Evolutionary conservation across 1,140 invertebrate genomes (phyloP), one percentile per base, ranked within the genome.

Genomic region (Rhyacophila brunnea): DNA sequence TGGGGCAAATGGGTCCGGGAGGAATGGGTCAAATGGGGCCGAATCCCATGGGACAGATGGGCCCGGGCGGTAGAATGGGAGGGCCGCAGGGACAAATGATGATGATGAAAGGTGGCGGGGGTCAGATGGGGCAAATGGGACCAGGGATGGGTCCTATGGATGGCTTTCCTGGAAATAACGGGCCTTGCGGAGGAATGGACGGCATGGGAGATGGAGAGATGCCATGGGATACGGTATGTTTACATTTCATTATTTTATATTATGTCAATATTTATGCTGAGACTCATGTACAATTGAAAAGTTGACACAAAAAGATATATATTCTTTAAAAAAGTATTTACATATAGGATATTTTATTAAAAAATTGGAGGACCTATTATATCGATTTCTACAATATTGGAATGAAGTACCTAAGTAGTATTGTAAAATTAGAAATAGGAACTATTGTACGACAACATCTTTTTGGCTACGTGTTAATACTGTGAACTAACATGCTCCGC

Each of bases 181-280:
- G 66, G 10, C 75, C 76, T 69, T 77, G 77, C 69, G 75, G 75
- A 73, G 76, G 73, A 68, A 79, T 79, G 71, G 75, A 78, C 70
- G 75, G 76, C 70, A 73, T 77, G 70, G 72, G 74, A 70, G 77
- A 78, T 74, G 75, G 75, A 72, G 77, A 79, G 73, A 75, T 79
- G 70, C 74, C 75, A 65, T 79, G 77, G 77, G 77, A 79, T 71
- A 77, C 75, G 69, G 77, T 79, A 57, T 77, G 77, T 76, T 62
- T 55, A 60, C 38, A 36, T 56, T 36, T 42, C 36, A 0, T 15
- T 28, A 48, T 28, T 28, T n/a, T n/a, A n/a, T n/a, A n/a, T n/a
- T n/a, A n/a, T n/a, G n/a, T n/a, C n/a, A n/a, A n/a, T n/a, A n/a
- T n/a, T n/a, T n/a, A n/a, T n/a, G n/a, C n/a, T n/a, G n/a, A n/a